A percentile compares a stretch with the other conserved stretches of the same genome.
These are phyloP conservation scores for Aphidoletes aphidimyza DNA, from an alignment of 2,888 invertebrate genomes.

Conservation along the genomic window DNA sequence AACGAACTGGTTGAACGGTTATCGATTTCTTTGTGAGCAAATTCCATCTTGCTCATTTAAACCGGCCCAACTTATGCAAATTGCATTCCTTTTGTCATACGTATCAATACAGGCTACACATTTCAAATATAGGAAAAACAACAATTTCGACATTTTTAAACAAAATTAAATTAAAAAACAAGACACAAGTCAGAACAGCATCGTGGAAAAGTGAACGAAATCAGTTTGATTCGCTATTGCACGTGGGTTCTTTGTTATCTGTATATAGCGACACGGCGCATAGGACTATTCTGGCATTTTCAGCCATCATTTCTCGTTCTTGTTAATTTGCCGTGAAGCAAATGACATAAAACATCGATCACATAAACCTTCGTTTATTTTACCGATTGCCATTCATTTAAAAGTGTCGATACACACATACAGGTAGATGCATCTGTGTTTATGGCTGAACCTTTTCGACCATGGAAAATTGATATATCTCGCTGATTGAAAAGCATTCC, in stretches of 20 bases:
- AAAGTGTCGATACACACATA: not conserved
- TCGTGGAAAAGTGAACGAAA: not conserved
- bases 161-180: too few species aligned
- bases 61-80: conserved; percentile 6
- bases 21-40: not conserved
- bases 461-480: conserved; percentile 37
- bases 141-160: too few species aligned
- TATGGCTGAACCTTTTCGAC: not conserved
- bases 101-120: not conserved
- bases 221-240: not conserved
- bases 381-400: not conserved
- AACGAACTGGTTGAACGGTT: conserved; percentile 13
- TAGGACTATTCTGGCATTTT: not conserved
- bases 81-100: not conserved
- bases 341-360: not conserved
- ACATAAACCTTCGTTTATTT: too few species aligned
- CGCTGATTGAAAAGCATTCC: conserved; percentile 28
- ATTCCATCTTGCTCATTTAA: not conserved
- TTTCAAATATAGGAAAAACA: not conserved
- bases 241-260: not conserved
- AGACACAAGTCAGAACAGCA: too few species aligned
- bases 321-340: not conserved
- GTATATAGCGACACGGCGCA: not conserved
- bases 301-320: not conserved
- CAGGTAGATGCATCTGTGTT: conserved; percentile 47